Base-by-base conservation (phyloP, 2,888 invertebrate species). In the Acronicta aceris region DNA sequence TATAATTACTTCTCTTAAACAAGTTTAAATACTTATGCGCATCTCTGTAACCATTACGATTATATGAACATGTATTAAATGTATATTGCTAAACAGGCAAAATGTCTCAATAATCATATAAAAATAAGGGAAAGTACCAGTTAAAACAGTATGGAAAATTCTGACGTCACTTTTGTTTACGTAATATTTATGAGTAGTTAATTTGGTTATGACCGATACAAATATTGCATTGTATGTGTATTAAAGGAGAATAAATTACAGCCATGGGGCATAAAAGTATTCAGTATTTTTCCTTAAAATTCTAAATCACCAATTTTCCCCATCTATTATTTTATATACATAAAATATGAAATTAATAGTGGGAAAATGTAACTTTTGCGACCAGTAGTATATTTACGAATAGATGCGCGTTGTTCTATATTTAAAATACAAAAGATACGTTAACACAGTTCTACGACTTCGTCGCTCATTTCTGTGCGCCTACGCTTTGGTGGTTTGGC, bases 361-460 rank as follows among this genome's bases (percentile, higher is more conserved):
- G 73, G 59, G 58, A 68, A 61, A 57, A 36, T 53, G 21, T 65
- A 65, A 59, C 54, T 45, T 60, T 67, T 57, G 72, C 60, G 45
- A 66, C 49, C 49, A 21, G 48, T n/a, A n/a, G n/a, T 56, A 50
- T 64, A 50, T 33, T 13, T 64, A 59, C 10, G 36, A 55, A 58
- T 15, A 40, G 51, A 56, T 49, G 53, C 53, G 55, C 41, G 41
- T 59, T 52, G 43, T 60, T 57, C 36, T 21, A 42, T 62, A 50
- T 62, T 49, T 48, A n/a, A 43, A 56, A 38, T n/a, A 7, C n/a
- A n/a, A 57, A 33, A 6, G 38, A 40, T 61, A 58, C n/a, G 71
- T 82, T 92, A 94, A 73, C 92, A 93, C 2, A 94, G 85, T 74
- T 93, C 93, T 0, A 94, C 91, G 1, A 93, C 78, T 67, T 93